Percentiles rank a stretch among this genome's conserved stretches.
Conservation (phyloP, 2,797 vertebrate species). For the Melanotaenia pygmaea region DNA sequence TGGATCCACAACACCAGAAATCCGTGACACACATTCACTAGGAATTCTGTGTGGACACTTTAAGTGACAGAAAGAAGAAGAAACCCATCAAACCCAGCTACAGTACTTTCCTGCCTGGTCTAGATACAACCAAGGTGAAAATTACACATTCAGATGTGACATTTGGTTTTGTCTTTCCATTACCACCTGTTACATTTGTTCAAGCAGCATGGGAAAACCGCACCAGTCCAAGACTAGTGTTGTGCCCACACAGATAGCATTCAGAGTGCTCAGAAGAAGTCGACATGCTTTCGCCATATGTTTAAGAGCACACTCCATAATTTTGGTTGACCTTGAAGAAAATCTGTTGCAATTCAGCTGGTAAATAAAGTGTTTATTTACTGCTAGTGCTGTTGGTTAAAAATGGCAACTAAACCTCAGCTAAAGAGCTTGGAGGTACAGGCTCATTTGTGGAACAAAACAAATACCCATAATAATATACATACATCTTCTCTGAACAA, state of each 20-base stretch:
- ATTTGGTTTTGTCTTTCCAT: slow-evolving; percentile 3
- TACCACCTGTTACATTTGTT: slow-evolving; percentile 6
- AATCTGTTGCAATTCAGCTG: no score
- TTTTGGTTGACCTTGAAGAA: neutral
- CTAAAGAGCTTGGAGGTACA: no score
- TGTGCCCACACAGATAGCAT: neutral
- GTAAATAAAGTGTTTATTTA: no score
- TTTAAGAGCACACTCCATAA: neutral
- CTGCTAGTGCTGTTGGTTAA: no score
- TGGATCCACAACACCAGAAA: slow-evolving; percentile 3
- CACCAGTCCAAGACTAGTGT: no score
- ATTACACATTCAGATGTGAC: slow-evolving; percentile 2
- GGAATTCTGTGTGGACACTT: neutral
- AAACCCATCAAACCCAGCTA: slow-evolving; percentile 11
- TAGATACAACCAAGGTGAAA: slow-evolving; percentile 15
- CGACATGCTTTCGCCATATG: neutral
- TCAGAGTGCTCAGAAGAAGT: neutral
- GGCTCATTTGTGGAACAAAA: no score
- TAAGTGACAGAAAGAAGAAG: neutral
- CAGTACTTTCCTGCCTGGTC: neutral
- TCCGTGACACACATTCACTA: neutral
- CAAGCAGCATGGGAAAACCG: neutral
- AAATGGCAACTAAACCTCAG: no score
- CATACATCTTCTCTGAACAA: no score
- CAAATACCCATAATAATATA: no score